Conservation (phyloP, 1,140 invertebrate genomes). For the Liolophura sinensis region DNA sequence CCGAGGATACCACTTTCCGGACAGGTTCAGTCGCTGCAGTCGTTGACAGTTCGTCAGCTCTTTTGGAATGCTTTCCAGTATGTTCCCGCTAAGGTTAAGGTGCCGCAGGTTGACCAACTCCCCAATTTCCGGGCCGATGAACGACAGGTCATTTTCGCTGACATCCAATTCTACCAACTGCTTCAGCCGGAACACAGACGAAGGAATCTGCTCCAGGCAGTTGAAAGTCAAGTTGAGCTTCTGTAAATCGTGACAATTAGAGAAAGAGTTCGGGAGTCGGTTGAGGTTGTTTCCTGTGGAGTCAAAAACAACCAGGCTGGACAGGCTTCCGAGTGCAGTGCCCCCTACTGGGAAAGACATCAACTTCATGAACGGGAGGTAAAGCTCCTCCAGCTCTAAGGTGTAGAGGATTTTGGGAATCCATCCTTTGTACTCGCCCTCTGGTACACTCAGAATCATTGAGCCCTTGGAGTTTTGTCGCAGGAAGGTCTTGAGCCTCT, state of each 20-base stretch:
- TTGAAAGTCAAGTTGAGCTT: constrained; percentile 45
- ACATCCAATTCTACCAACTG: constrained; percentile 36
- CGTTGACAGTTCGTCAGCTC: constrained; percentile 36
- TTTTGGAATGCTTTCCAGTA: constrained; percentile 30
- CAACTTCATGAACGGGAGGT: constrained; percentile 44
- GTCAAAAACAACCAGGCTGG: constrained; percentile 34
- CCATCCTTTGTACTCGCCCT: constrained; percentile 51
- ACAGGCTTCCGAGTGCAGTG: constrained; percentile 37
- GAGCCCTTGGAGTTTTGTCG: constrained; percentile 22
- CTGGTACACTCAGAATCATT: constrained; percentile 35
- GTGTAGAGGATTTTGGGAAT: constrained; percentile 42
- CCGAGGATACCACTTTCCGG: constrained; percentile 48
- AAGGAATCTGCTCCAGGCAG: constrained; percentile 37
- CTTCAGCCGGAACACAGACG: constrained; percentile 34
- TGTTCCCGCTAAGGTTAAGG: constrained; percentile 43
- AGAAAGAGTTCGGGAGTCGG: constrained; percentile 40
- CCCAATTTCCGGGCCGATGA: constrained; percentile 31
- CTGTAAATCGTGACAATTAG: constrained; percentile 34
- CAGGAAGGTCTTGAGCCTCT: constrained; percentile 33
- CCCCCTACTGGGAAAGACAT: constrained; percentile 49
- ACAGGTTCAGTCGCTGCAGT: constrained; percentile 39
- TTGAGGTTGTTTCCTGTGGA: constrained; percentile 46
- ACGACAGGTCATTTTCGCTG: constrained; percentile 41
- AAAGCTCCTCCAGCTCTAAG: constrained; percentile 32
- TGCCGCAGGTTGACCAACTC: constrained; percentile 35